These are phyloP conservation scores for Nymphalis urticae DNA, from an alignment of 2,888 invertebrate genomes.

Conservation along the genomic window DNA sequence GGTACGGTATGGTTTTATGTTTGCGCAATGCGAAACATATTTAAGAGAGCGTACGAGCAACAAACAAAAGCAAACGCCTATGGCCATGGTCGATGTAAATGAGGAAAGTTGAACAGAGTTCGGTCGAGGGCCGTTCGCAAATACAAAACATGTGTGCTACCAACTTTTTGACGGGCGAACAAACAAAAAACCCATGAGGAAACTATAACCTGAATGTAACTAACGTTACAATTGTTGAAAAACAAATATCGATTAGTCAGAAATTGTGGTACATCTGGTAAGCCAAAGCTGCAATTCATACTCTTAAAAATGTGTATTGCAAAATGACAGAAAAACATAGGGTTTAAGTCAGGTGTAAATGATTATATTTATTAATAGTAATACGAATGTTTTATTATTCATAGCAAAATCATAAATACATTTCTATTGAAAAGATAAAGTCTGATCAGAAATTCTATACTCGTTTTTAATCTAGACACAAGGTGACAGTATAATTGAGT, in stretches of 20 bases:
- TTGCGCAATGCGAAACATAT: constrained; percentile 16
- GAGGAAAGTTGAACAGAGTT: constrained; percentile 33
- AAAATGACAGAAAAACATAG: too few species aligned
- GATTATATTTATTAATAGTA: too few species aligned
- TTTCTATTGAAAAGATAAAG: too few species aligned
- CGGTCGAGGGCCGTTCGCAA: constrained; percentile 27
- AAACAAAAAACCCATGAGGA: constrained; percentile 18
- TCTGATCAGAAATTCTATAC: too few species aligned
- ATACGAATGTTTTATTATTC: too few species aligned
- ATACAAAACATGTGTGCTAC: constrained; percentile 27
- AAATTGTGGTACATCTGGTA: not conserved
- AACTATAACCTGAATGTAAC: not conserved
- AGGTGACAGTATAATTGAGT: constrained; percentile 13
- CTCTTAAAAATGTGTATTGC: too few species aligned
- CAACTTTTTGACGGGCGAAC: constrained; percentile 27
- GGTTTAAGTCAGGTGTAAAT: too few species aligned
- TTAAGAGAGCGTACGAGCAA: constrained; percentile 18
- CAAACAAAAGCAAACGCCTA: constrained; percentile 24
- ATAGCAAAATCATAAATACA: too few species aligned
- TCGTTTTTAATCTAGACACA: not conserved
- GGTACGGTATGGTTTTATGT: constrained; percentile 13
- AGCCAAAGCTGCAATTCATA: not conserved
- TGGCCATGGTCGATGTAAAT: constrained; percentile 34
- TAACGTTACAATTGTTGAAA: constrained; percentile 5
- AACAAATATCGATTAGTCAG: not conserved